Evolutionary conservation across 2,888 invertebrate genomes (phyloP).

Genomic region (Amphipoea oculea): DNA sequence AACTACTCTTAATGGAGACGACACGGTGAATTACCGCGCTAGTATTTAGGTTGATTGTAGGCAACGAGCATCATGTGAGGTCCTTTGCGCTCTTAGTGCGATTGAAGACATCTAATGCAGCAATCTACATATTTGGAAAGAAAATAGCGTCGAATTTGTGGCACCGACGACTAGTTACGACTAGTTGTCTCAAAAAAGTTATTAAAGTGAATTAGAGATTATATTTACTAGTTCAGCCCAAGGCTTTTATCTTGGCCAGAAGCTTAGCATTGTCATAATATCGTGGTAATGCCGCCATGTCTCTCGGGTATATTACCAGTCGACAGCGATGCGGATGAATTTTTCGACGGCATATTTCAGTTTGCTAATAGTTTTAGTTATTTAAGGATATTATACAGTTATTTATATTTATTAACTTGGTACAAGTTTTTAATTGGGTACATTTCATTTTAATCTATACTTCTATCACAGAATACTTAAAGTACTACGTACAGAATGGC

Average conservation of each 20-base stretch:
- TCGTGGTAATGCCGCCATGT: neutral
- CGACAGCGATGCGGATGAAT: neutral
- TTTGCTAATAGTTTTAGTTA: neutral
- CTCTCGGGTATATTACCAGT: neutral
- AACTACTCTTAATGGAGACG: neutral
- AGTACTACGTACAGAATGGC: no score
- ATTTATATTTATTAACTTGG: neutral
- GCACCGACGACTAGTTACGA: neutral
- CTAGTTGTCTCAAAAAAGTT: neutral
- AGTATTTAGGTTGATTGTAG: constrained; percentile 13
- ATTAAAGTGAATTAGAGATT: neutral
- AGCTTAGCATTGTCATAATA: neutral
- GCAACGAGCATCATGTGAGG: neutral
- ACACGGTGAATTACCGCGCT: neutral
- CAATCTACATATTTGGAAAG: neutral
- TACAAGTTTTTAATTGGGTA: neutral
- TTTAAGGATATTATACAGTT: neutral
- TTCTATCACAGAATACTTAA: no score
- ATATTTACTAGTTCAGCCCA: neutral
- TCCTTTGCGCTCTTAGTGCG: neutral
- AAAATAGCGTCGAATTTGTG: neutral
- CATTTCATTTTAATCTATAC: neutral
- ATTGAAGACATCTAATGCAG: neutral
- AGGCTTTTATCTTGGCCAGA: neutral
- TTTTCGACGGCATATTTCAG: neutral